Conservation (phyloP, 2,888 invertebrate genomes). For the Drosophila lacicola region DNA sequence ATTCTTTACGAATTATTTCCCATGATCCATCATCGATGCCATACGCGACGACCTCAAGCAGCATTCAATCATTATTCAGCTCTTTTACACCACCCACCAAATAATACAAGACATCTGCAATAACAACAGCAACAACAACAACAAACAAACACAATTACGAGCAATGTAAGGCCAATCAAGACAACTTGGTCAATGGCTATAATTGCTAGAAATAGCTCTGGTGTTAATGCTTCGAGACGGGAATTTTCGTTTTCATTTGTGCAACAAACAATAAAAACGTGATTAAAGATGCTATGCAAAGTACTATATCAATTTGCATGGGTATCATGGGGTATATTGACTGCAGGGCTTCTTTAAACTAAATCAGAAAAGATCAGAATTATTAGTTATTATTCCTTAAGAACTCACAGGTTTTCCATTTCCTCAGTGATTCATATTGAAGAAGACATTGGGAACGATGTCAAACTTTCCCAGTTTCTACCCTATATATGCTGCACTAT, state of each 20-base stretch:
- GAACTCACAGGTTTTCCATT: not conserved
- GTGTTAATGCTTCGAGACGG: slow-evolving; percentile 49
- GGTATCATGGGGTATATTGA: slow-evolving; percentile 20
- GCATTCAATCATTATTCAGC: slow-evolving; percentile 70
- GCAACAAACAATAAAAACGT: slow-evolving; percentile 79
- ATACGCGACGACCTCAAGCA: slow-evolving; percentile 59
- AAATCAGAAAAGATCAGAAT: not conserved
- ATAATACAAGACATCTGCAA: slow-evolving; percentile 58
- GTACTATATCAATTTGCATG: slow-evolving; percentile 43
- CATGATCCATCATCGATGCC: slow-evolving; percentile 76
- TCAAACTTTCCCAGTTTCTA: not conserved
- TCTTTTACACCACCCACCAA: slow-evolving; percentile 65
- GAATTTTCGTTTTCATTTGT: slow-evolving; percentile 62
- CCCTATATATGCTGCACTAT: not conserved
- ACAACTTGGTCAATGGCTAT: slow-evolving; percentile 77
- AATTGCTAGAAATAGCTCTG: slow-evolving; percentile 58
- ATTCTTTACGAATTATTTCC: slow-evolving; percentile 50
- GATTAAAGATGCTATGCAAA: slow-evolving; percentile 78
- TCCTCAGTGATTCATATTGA: not conserved
- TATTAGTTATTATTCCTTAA: not conserved
- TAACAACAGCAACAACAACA: slow-evolving; percentile 43
- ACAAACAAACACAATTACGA: slow-evolving; percentile 32
- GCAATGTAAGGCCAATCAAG: slow-evolving; percentile 78
- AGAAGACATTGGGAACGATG: not conserved
- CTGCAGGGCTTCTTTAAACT: not conserved